These are phyloP conservation scores for Vesta saturnalis DNA, from an alignment of 2,888 invertebrate genomes.

Conservation along the genomic window DNA sequence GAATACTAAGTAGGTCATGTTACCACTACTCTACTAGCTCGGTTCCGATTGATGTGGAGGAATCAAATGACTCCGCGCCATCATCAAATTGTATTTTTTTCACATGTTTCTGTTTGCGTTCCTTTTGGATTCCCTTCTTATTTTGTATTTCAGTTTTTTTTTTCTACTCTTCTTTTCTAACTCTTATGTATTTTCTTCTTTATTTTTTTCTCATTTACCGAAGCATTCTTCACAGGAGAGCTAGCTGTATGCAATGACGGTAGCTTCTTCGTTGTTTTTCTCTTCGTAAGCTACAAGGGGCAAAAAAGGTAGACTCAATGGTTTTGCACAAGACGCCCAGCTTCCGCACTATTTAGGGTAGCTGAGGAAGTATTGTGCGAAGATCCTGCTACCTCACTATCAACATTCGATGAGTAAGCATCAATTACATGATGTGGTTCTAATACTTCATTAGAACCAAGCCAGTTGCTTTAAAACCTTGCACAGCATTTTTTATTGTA, in stretches of 20 bases:
- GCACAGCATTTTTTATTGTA: too few relatives aligned
- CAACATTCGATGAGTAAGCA: not conserved
- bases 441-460: not conserved
- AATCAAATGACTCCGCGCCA: not conserved
- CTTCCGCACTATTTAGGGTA: not conserved
- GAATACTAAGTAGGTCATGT: too few relatives aligned
- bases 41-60: not conserved
- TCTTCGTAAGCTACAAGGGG: not conserved
- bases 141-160: not conserved
- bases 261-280: not conserved
- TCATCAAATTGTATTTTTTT: too few relatives aligned
- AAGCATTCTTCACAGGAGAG: not conserved
- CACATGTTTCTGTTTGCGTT: not conserved
- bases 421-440: not conserved
- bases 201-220: not conserved
- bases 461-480: not conserved
- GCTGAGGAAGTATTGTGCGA: not conserved
- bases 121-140: not conserved
- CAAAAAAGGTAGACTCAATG: not conserved
- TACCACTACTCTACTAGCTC: too few relatives aligned
- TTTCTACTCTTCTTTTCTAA: not conserved
- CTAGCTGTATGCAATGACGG: not conserved
- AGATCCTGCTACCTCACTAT: not conserved
- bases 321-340: not conserved
- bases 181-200: not conserved